Conservation (phyloP, 2,113 vertebrate genomes). For the Gadus chalcogrammus region DNA sequence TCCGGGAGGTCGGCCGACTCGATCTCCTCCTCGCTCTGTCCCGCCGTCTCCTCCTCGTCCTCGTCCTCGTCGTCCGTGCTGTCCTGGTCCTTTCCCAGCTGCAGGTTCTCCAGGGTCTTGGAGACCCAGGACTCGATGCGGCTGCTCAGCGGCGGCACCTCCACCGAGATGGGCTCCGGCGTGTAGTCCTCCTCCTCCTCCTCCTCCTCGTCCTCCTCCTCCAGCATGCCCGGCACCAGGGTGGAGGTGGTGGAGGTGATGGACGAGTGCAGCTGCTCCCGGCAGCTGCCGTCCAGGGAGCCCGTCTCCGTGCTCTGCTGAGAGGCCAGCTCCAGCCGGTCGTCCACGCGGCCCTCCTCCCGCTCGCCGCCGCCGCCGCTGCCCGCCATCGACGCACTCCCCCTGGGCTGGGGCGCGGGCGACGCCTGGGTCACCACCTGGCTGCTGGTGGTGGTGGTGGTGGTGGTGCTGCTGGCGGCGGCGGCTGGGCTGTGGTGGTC, state of each 20-base stretch:
- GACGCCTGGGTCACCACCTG: conserved; percentile 35
- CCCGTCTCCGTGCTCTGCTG: conserved; percentile 97
- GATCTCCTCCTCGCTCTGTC: conserved; percentile 70
- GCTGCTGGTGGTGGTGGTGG: background rate
- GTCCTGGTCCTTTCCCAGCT: conserved; percentile 86
- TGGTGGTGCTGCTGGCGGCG: conserved; percentile 23
- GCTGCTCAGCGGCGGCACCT: conserved; percentile 89
- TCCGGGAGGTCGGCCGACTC: conserved; percentile 76
- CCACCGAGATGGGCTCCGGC: conserved; percentile 87
- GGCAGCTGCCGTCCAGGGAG: conserved; percentile 92
- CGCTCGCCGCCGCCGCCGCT: conserved; percentile 58
- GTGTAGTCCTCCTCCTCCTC: conserved; percentile 89
- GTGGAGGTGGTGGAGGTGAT: conserved; percentile 98
- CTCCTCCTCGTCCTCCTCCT: conserved; percentile 87
- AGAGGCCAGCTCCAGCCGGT: conserved; percentile 92
- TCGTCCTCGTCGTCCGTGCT: conserved; percentile 84
- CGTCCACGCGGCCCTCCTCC: conserved; percentile 85
- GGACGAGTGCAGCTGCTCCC: conserved; percentile 89
- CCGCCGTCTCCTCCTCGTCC: conserved; percentile 75
- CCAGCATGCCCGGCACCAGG: conserved; percentile 94
- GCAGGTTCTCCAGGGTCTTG: conserved; percentile 93
- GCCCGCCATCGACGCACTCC: conserved; percentile 18
- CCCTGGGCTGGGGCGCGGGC: conserved; percentile 52
- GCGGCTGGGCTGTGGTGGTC: conserved; percentile 32
- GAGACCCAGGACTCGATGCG: conserved; percentile 97